A percentile compares a stretch with the other conserved stretches of the same genome.
Conservation (phyloP, 2,888 invertebrate species). For the Drosophila silvestris region DNA sequence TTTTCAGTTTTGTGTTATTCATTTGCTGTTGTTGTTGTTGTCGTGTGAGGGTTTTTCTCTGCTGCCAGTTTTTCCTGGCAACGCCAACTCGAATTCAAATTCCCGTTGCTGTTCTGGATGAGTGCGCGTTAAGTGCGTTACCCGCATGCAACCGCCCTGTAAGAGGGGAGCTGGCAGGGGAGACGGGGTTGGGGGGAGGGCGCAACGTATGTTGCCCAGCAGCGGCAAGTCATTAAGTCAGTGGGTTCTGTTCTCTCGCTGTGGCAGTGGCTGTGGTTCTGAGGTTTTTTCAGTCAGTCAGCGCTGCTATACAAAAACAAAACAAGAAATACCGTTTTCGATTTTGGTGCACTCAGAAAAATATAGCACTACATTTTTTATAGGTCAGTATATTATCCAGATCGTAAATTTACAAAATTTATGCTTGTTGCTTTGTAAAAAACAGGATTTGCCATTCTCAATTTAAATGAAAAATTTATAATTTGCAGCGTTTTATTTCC, state of each 20-base stretch:
- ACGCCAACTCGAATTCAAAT: slow-evolving; percentile 27
- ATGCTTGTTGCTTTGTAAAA: not conserved
- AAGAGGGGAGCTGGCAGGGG: slow-evolving; percentile 29
- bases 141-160: slow-evolving; percentile 49
- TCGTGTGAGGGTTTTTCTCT: slow-evolving; percentile 20
- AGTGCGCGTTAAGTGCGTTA: slow-evolving; percentile 71
- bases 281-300: slow-evolving; percentile 22
- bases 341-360: slow-evolving; percentile 33
- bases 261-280: slow-evolving; percentile 19
- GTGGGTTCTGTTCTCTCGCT: slow-evolving; percentile 49
- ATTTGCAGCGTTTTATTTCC: rapidly evolving
- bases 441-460: not conserved
- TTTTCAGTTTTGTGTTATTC: slow-evolving; percentile 5
- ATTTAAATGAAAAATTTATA: not conserved
- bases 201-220: slow-evolving; percentile 20
- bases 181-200: no score
- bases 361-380: not conserved
- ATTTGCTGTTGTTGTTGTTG: slow-evolving; percentile 3
- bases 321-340: slow-evolving; percentile 59
- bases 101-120: slow-evolving; percentile 65
- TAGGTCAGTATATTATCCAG: not conserved
- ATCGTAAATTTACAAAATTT: not conserved
- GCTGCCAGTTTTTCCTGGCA: slow-evolving; percentile 35
- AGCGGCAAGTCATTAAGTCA: slow-evolving; percentile 63
- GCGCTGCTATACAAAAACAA: slow-evolving; percentile 16